These are phyloP conservation scores for Lucilia cuprina DNA, from an alignment of 1,140 invertebrate species.

Conservation along the genomic window DNA sequence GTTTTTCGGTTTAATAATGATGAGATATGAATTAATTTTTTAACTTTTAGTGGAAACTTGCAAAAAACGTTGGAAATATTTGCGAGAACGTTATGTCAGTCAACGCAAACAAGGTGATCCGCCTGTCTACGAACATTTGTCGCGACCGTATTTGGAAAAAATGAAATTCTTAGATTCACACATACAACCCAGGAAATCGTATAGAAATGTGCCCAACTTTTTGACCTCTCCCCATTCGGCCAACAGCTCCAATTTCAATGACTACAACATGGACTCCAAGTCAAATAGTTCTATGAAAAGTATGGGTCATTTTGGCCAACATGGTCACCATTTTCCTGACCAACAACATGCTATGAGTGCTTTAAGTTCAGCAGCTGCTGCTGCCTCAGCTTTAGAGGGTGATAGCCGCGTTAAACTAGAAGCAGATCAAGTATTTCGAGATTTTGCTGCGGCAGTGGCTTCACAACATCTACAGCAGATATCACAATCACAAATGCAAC, in stretches of 20 bases:
- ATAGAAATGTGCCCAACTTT: constrained; percentile 58
- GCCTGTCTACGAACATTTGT: constrained; percentile 59
- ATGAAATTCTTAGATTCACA: constrained; percentile 62
- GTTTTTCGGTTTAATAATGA: background rate
- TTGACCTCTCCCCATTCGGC: constrained; percentile 56
- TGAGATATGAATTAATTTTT: no score
- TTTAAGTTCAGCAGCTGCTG: constrained; percentile 48
- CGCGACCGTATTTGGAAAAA: constrained; percentile 60
- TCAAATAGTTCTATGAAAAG: constrained; percentile 57
- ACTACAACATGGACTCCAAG: constrained; percentile 59
- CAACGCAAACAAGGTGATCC: constrained; percentile 59
- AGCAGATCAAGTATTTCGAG: constrained; percentile 55
- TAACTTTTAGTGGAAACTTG: constrained; percentile 54
- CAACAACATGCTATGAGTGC: constrained; percentile 54
- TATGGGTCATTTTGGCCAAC: constrained; percentile 48
- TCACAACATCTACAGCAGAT: constrained; percentile 58
- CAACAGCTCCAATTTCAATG: constrained; percentile 57
- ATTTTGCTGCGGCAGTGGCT: constrained; percentile 58
- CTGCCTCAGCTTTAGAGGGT: constrained; percentile 48
- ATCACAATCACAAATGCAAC: constrained; percentile 54
- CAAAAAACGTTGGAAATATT: constrained; percentile 61
- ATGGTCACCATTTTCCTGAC: constrained; percentile 52
- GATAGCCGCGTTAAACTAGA: constrained; percentile 58
- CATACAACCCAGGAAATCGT: constrained; percentile 60
- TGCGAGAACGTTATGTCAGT: constrained; percentile 60